Evolutionary conservation across 2,113 vertebrate genomes (phyloP), one percentile per base, ranked within the genome.

Genomic region (Nerophis ophidion): DNA sequence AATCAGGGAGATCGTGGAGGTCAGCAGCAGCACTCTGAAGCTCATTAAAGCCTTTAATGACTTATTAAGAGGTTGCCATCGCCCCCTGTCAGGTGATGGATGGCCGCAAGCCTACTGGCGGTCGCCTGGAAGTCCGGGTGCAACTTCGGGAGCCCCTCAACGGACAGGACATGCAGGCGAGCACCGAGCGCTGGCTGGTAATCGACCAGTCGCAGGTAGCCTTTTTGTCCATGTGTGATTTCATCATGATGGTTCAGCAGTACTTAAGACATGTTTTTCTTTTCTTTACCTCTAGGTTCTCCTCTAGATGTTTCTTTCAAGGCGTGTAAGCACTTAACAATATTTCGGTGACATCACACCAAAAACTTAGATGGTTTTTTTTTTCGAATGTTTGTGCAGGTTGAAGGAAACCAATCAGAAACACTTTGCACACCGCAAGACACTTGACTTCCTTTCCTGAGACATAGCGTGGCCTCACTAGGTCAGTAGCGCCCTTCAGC

Each of bases 1-100:
- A 85, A 93, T 98, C 72, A 89, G 95, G 78, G 95, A 98, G 79
- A 97, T 97, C 17, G 84, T 95, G 0, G 95, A 99, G 93, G 95
- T 96, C 84, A 15, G 19, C 16, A 14, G 9, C 19, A 35, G 14
- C 14, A 19, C 14, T 9, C 13, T 53, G 0, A 35, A 15, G 14
- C 17, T 16, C 9, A 5, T 7, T 17, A 56, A 5, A 0, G 13
- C 33, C 15, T 38, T 10, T 38, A 55, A 55, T 10, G 52, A 15
- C 34, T 38, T 15, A 10, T n/a, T 14, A 2, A 35, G 1, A 8
- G 12, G 4, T 15, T 17, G 6, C 53, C 33, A 44, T 16, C 1
- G 4, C 35, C 40, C 17, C 26, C 4, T 2, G 2, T 1, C 87
- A 99, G 96, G 91, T 99, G 67, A 91, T 97, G 83, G 95, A 99